Evolutionary conservation across 2,888 invertebrate species (phyloP), one percentile per base, ranked within the genome.

Genomic region (Hypomecis atomaria): DNA sequence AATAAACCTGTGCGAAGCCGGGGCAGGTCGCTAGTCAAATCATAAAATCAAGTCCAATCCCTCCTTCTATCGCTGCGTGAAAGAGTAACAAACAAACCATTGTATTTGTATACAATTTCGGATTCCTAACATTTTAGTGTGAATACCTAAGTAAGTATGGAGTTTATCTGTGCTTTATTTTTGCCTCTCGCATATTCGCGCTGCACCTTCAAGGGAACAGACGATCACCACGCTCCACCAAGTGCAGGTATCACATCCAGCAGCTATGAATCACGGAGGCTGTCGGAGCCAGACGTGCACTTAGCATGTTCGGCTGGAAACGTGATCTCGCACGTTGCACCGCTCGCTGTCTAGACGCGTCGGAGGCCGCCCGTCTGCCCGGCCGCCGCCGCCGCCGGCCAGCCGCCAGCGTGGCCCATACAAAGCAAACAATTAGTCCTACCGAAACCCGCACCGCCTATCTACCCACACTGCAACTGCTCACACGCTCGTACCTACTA

Each of bases 261-360:
- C 62, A 70, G 70, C 74, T 73, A 71, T 76, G 76, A 71, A 69
- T 78, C 62, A 76, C 73, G 69, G 77, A 37, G 23, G 77, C 78
- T 78, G 77, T 79, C 74, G 76, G 69, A 71, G 87, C 84, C 87
- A 89, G 89, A 89, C 90, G 83, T 85, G 88, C 89, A 90, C 88
- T 90, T 88, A 90, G 86, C 88, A 84, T 88, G 89, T 84, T 84
- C 88, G 86, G 77, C 82, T 85, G 87, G 90, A 88, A 90, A 90
- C 90, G 88, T 88, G 90, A 91, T 88, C 89, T 84, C 85, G 83
- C 88, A 87, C 85, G 84, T 83, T 85, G 84, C 84, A 83, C 83
- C 73, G 53, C 83, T 79, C 73, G 53, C 83, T 79, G 88, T 89
- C 90, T 89, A 89, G 90, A 90, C 88, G 78, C 58, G 50, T 47